Conservation (phyloP, 2,888 invertebrate genomes). For the Heterodera filipjevi region DNA sequence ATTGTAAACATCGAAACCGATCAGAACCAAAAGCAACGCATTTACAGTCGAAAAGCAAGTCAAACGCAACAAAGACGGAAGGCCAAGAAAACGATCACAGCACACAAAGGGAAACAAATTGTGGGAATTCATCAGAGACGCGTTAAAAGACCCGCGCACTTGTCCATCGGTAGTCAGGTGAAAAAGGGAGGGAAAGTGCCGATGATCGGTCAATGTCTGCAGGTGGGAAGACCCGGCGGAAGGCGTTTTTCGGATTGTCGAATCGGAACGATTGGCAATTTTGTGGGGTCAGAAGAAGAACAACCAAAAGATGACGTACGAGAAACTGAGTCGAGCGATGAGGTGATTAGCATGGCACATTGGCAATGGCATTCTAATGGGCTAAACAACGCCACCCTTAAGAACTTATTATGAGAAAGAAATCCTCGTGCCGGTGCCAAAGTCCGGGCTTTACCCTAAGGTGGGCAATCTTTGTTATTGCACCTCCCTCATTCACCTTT, state of each 20-base stretch:
- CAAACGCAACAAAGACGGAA: constrained; percentile 62
- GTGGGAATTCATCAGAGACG: constrained; percentile 84
- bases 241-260: constrained; percentile 84
- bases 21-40: neutral
- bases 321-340: constrained; percentile 88
- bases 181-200: constrained; percentile 7
- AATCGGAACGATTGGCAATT: constrained; percentile 81
- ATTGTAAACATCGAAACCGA: neutral
- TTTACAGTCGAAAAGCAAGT: constrained; percentile 40
- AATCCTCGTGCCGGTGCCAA: constrained; percentile 67
- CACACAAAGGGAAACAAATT: constrained; percentile 69
- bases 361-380: neutral
- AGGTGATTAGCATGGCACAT: constrained; percentile 62
- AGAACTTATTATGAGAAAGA: constrained; percentile 68
- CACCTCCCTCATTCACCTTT: neutral
- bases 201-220: constrained; percentile 32
- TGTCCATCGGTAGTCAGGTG: constrained; percentile 77
- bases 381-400: constrained; percentile 33
- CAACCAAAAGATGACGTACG: constrained; percentile 87
- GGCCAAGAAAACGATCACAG: constrained; percentile 63
- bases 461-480: constrained; percentile 28
- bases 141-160: constrained; percentile 76
- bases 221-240: constrained; percentile 84
- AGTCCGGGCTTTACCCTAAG: constrained; percentile 66
- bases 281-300: constrained; percentile 85